A percentile compares a stretch with the other conserved stretches of the same genome.
phyloP scores from a whole-genome alignment of 2,888 invertebrate genomes.

The Nomada ferruginata region DNA sequence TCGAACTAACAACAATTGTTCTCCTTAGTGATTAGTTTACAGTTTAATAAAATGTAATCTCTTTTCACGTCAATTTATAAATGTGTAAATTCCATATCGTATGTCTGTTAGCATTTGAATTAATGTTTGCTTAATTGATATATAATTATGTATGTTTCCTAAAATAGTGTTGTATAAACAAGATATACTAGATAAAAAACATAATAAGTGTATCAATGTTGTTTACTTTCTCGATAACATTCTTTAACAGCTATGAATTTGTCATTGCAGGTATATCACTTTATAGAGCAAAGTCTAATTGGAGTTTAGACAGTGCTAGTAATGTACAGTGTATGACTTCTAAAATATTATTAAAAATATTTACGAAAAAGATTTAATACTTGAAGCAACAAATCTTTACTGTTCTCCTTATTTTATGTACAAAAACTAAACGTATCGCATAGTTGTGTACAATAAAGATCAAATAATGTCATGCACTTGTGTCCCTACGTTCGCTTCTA shows the following conservation, averaged over 20 bases:
- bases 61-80: conserved; percentile 18
- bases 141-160: conserved; percentile 9
- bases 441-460: conserved; percentile 43
- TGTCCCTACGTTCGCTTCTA: conserved; percentile 52
- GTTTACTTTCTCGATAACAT: conserved; percentile 19
- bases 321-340: conserved; percentile 38
- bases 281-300: conserved; percentile 74
- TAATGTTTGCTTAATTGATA: conserved; percentile 9
- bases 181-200: too few relatives aligned
- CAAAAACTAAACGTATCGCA: conserved; percentile 43
- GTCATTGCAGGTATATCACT: conserved; percentile 14
- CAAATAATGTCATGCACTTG: conserved; percentile 56
- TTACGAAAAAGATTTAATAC: neutral
- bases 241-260: conserved; percentile 26
- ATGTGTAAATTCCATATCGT: neutral
- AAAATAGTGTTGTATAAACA: neutral
- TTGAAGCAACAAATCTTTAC: conserved; percentile 13
- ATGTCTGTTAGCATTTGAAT: conserved; percentile 6
- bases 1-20: conserved; percentile 16
- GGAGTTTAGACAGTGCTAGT: conserved; percentile 79
- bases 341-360: conserved; percentile 32
- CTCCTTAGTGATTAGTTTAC: conserved; percentile 30
- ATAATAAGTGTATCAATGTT: conserved; percentile 1
- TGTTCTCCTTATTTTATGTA: conserved; percentile 40
- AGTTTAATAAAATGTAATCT: conserved; percentile 30